Evolutionary conservation across 2,113 vertebrate species (phyloP).

Genomic region (Struthidea cinerea): DNA sequence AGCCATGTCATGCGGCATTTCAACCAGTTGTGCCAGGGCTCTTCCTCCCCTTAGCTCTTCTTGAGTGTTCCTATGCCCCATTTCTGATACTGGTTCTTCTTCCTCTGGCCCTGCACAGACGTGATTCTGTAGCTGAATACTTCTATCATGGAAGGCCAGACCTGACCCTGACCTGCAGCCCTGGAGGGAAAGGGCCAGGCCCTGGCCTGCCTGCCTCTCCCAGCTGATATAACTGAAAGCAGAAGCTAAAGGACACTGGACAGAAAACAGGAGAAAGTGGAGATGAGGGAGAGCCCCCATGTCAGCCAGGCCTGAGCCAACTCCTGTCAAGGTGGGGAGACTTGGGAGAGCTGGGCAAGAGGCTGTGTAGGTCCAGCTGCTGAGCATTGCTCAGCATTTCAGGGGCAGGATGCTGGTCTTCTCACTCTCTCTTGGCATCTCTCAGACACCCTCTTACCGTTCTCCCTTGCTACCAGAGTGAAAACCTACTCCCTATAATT

Average conservation of each 20-base stretch:
- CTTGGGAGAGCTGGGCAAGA: background rate
- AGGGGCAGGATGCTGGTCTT: background rate
- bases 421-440: no score
- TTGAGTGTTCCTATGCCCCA: background rate
- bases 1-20: constrained; percentile 7
- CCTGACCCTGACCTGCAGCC: background rate
- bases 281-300: background rate
- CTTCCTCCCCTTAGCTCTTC: background rate
- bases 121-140: background rate
- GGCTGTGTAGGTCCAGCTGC: background rate
- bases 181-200: background rate
- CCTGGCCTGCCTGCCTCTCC: background rate
- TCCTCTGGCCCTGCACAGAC: background rate
- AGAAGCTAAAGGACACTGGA: background rate
- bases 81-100: background rate
- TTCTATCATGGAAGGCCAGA: background rate
- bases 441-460: background rate
- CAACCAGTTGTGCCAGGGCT: background rate
- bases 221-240: background rate
- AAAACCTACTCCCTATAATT: background rate
- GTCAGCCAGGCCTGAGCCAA: background rate
- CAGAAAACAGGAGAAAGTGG: background rate
- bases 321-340: background rate
- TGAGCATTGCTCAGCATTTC: background rate
- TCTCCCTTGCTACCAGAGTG: background rate